Evolutionary conservation across 2,888 invertebrate genomes (phyloP), one percentile per base, ranked within the genome.

Genomic region (Drosophila maculinotata): DNA sequence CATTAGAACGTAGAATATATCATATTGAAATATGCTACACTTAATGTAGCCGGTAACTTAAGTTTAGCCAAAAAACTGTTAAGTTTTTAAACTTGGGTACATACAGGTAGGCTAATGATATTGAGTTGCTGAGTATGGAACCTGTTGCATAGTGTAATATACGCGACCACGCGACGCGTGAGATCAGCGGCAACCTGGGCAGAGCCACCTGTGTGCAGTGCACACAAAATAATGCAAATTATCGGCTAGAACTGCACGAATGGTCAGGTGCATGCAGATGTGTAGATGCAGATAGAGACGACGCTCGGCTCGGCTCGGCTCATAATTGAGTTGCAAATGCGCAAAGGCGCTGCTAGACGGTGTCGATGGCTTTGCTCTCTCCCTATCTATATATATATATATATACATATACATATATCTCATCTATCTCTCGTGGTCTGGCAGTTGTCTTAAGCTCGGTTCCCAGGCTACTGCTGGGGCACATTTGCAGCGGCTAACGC

Each of bases 281-380:
- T 66, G 59, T 54, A 54, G 53, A 58, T 54, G 54, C 17, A 60
- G 65, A 64, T 69, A 65, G 42, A 44, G 33, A 36, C 60, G 39
- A 47, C 38, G 60, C 59, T 74, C 72, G 69, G 57, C 53, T 76
- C 77, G 77, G 60, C 59, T 74, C 72, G 69, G 57, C 53, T 76
- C 77, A 79, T 87, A 86, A 86, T 87, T 87, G 85, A 85, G 85
- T 80, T 86, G 85, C 77, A 85, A 85, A 77, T 69, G 65, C 60
- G 53, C n/a, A 3, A 20, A n/a, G n/a, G 20, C 26, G 53, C 42
- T 47, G 35, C 26, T 39, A 12, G 54, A 57, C 38, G 59, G 20
- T 57, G 68, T 73, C 59, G 58, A 49, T 73, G 59, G 42, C 28
- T 42, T 35, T 31, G 31, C 38, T 25, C 30, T 15, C 20, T n/a